These are phyloP conservation scores for Botia almorhae DNA, from an alignment of 2,797 vertebrate genomes.

Conservation along the genomic window DNA sequence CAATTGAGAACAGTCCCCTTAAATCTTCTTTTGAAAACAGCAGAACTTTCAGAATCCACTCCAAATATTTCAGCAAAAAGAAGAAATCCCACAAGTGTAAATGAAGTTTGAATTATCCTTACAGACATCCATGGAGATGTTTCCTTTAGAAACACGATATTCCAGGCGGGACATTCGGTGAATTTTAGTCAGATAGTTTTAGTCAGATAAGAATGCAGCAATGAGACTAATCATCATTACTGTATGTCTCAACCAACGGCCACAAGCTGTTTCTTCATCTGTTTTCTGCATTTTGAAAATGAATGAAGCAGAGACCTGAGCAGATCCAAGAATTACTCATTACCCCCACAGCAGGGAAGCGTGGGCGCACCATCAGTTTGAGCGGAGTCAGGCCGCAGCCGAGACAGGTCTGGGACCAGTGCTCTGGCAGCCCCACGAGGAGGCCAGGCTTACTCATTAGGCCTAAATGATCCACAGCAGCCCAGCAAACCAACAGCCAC, in stretches of 20 bases:
- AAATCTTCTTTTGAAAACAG: constrained; percentile 3
- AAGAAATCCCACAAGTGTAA: constrained; percentile 5
- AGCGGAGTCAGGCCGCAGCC: constrained; percentile 54
- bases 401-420: constrained; percentile 74
- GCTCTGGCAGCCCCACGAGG: constrained; percentile 74
- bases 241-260: background rate
- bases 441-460: constrained; percentile 83
- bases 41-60: constrained; percentile 17
- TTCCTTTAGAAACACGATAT: background rate
- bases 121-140: constrained; percentile 11
- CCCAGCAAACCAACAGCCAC: constrained; percentile 86
- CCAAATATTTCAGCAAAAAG: constrained; percentile 36
- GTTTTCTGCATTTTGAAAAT: constrained; percentile 15
- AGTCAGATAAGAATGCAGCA: background rate
- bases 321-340: constrained; percentile 87
- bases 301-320: constrained; percentile 82
- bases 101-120: background rate
- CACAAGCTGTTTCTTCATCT: background rate
- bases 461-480: constrained; percentile 84
- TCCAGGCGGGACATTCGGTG: background rate
- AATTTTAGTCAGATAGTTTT: background rate
- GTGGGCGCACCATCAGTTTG: constrained; percentile 73
- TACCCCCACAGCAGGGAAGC: constrained; percentile 79
- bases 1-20: background rate
- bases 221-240: constrained; percentile 17